Base-by-base conservation (phyloP, 2,888 invertebrate genomes). In the Norana najaformis region DNA sequence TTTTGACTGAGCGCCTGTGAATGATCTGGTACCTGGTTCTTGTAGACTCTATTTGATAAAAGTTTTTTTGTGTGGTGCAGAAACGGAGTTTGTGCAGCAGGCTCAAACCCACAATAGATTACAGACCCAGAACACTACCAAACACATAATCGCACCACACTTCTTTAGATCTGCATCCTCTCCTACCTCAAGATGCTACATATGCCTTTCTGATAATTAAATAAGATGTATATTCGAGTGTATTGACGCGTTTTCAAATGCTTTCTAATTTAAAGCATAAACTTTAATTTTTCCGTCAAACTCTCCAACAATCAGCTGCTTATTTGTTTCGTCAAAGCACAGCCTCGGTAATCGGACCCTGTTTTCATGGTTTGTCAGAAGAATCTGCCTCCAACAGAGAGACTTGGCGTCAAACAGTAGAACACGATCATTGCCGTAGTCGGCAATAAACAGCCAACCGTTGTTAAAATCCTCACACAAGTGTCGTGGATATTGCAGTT, bases 341-440 rank as follows among this genome's bases (percentile, higher is more conserved):
- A 85, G 18, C 20, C 85, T 35, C 36, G 85, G 85, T 35, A 85
- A 37, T 23, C 85, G 36, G 37, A 85, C 37, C 3, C 36, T 11
- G 16, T 36, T 37, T 18, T 85, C 36, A 0, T 36, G 20, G 5
- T 37, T 36, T 16, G 83, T 83, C 11, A 85, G 36, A 13, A 85
- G 85, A 2, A 85, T 36, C 85, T 85, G 85, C 36, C 23, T 36
- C 36, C 36, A 85, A 8, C 36, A 6, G 35, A 83, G 83, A 23
- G 83, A 83, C 36, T 35, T 35, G 16, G 35, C n/a, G 36, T 36
- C 36, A 20, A 83, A 83, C 23, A 83, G 36, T 18, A 83, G 83
- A 34, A 83, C 83, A 35, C 83, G 83, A 83, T 83, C 36, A 20
- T 83, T 83, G 34, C 83, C 83, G 35, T 83, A 83, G 83, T 83